phyloP scores from a whole-genome alignment of 2,797 vertebrate species.

The Molothrus aeneus region DNA sequence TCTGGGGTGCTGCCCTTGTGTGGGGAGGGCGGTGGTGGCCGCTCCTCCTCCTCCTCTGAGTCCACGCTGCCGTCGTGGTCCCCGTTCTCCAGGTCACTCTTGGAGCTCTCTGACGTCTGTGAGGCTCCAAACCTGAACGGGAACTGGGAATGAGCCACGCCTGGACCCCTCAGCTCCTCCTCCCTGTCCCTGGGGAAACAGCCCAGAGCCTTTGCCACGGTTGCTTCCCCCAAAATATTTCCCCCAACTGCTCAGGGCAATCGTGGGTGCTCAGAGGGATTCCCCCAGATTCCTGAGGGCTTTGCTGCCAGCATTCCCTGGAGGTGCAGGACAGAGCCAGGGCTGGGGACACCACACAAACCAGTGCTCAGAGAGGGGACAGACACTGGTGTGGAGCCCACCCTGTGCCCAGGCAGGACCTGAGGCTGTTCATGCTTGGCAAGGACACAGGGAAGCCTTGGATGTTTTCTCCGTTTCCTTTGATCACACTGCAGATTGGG shows the following conservation, averaged over 20 bases:
- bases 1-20: conserved; percentile 42
- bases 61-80: conserved; percentile 77
- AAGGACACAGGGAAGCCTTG: rapidly evolving
- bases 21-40: conserved; percentile 34
- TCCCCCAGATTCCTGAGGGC: rapidly evolving
- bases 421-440: rapidly evolving
- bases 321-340: not conserved
- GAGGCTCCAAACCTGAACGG: conserved; percentile 85
- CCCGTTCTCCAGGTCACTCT: conserved; percentile 82
- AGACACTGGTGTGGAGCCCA: rapidly evolving
- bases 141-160: not conserved
- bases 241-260: not conserved
- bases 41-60: conserved; percentile 75
- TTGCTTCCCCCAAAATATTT: rapidly evolving
- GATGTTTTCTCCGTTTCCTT: not conserved
- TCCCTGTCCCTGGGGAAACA: not conserved
- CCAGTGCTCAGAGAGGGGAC: rapidly evolving
- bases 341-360: not conserved
- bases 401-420: not conserved
- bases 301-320: not conserved
- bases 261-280: rapidly evolving
- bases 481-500: not conserved
- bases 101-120: conserved; percentile 81
- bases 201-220: not conserved
- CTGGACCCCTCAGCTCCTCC: not conserved